Evolutionary conservation across 2,888 invertebrate species (phyloP).

Genomic region (Pristionchus exspectatus): DNA sequence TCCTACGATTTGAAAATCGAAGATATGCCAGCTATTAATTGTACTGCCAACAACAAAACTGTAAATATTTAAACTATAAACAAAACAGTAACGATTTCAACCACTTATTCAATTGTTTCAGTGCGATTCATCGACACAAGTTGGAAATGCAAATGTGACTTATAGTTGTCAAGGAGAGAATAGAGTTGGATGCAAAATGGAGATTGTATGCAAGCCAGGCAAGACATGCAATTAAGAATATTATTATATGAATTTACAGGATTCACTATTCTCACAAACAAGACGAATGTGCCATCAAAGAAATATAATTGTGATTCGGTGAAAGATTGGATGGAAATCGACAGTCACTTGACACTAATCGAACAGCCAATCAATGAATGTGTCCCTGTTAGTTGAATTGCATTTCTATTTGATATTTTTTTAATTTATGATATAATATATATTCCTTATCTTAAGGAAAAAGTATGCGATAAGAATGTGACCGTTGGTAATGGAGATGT

Average conservation of each 20-base stretch:
- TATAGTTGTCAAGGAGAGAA: background rate
- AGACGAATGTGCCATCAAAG: background rate
- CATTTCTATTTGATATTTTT: no score
- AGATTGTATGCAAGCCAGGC: slow-evolving; percentile 37
- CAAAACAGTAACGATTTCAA: no score
- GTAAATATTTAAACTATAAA: background rate
- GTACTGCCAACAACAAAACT: background rate
- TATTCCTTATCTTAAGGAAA: background rate
- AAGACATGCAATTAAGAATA: no score
- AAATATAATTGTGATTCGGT: background rate
- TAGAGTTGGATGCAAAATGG: background rate
- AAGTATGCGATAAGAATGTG: background rate
- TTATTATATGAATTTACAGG: background rate
- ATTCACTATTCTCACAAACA: background rate
- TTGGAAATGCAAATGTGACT: slow-evolving; percentile 1
- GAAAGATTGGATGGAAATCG: background rate
- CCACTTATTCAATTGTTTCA: background rate
- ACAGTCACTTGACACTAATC: background rate
- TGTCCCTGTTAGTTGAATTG: no score
- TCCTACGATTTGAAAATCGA: background rate
- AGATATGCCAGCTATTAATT: background rate
- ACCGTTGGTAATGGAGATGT: slow-evolving; percentile 7
- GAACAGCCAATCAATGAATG: background rate
- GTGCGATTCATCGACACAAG: background rate
- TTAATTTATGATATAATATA: no score